These are phyloP conservation scores for Pelodytes ibericus DNA, from an alignment of 2,797 vertebrate species.

Conservation along the genomic window DNA sequence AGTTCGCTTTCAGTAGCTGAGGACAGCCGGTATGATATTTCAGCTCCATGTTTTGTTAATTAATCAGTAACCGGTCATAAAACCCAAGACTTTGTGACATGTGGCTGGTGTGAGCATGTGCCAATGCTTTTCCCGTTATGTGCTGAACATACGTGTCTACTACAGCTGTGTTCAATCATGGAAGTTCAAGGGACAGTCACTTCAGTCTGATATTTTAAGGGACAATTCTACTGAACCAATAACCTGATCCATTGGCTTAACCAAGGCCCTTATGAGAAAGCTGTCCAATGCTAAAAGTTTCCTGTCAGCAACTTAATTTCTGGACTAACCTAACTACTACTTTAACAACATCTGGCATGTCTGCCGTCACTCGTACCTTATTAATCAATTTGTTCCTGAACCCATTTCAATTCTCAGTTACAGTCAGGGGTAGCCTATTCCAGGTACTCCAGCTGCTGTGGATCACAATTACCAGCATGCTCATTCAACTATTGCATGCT, in stretches of 20 bases:
- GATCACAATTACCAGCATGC: neutral
- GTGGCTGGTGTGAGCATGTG: conserved; percentile 28
- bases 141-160: conserved; percentile 1
- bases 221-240: neutral
- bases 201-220: neutral
- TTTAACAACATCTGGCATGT: conserved; percentile 10
- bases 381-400: neutral
- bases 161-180: conserved; percentile 12
- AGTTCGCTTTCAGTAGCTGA: conserved; percentile 34
- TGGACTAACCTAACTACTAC: neutral
- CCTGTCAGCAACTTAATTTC: conserved; percentile 7
- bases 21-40: conserved; percentile 17
- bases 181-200: conserved; percentile 28
- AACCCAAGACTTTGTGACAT: conserved; percentile 27
- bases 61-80: conserved; percentile 41
- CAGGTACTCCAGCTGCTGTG: neutral
- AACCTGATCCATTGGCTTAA: neutral
- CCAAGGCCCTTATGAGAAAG: neutral
- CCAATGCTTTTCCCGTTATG: conserved; percentile 37
- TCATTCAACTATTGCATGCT: neutral
- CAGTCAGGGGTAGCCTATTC: conserved; percentile 63
- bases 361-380: neutral
- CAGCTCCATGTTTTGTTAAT: conserved; percentile 36
- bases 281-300: neutral
- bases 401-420: neutral